These are phyloP conservation scores for Petroica traversi DNA, from an alignment of 2,113 vertebrate genomes.

Conservation along the genomic window DNA sequence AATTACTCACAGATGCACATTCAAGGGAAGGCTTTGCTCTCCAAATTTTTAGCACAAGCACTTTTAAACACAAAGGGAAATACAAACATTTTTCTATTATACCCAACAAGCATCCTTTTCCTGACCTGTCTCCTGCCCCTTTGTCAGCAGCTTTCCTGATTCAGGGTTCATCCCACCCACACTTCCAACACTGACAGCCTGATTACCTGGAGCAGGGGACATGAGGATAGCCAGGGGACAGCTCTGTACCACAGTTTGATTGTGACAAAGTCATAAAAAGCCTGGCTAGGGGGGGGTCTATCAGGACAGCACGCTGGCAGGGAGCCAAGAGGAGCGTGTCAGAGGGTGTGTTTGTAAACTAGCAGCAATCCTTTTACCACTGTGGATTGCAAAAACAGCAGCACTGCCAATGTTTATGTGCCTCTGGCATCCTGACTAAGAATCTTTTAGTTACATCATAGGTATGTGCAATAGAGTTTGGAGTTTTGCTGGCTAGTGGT, in stretches of 20 bases:
- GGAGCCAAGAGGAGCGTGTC: background rate
- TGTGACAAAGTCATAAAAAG: background rate
- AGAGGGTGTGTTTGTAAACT: conserved; percentile 24
- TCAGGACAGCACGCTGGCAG: background rate
- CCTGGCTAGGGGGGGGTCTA: background rate
- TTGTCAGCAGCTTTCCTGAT: background rate
- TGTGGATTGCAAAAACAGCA: background rate
- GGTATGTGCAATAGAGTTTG: background rate
- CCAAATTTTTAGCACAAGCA: background rate
- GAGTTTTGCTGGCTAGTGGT: background rate
- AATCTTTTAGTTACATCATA: background rate
- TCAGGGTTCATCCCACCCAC: background rate
- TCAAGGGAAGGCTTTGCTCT: background rate
- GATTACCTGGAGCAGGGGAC: background rate
- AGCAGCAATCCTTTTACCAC: background rate
- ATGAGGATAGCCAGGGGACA: background rate
- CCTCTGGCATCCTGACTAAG: conserved; percentile 14
- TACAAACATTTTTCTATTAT: background rate
- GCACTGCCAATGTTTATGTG: conserved; percentile 35
- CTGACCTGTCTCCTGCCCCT: background rate
- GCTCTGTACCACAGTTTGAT: background rate
- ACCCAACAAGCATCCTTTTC: background rate
- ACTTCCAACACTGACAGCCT: background rate
- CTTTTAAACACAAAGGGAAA: background rate
- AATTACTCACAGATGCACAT: background rate